Evolutionary conservation across 2,113 vertebrate species (phyloP).

Genomic region (Etia nguti): DNA sequence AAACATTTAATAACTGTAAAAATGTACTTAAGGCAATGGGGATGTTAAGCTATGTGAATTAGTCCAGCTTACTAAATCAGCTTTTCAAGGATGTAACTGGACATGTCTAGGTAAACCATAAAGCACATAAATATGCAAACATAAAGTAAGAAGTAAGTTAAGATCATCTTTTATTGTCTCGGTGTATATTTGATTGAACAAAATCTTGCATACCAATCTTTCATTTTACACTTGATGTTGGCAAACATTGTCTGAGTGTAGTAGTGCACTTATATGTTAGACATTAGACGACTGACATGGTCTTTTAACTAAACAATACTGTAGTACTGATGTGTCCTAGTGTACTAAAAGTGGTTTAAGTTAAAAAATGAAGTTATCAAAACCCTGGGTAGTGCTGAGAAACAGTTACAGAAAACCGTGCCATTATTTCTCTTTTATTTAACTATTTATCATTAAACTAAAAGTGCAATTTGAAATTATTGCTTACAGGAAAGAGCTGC

Average conservation of each 20-base stretch:
- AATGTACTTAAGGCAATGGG: background rate
- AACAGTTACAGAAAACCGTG: background rate
- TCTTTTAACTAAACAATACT: background rate
- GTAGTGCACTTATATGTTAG: background rate
- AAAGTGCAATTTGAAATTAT: background rate
- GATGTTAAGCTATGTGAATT: background rate
- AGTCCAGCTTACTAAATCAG: background rate
- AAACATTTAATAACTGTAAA: background rate
- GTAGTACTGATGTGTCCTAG: background rate
- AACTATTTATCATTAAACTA: background rate
- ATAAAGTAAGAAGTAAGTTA: background rate
- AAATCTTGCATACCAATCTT: background rate
- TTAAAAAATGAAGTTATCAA: background rate
- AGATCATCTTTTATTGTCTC: background rate
- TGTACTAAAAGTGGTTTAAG: background rate
- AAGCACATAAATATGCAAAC: background rate
- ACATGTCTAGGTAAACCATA: background rate
- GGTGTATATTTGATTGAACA: background rate
- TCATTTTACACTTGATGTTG: background rate
- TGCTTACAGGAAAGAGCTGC: conserved; percentile 79
- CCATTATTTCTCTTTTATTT: background rate
- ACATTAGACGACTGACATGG: background rate
- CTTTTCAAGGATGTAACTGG: background rate
- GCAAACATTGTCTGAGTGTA: background rate
- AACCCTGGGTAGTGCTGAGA: background rate